Percentiles rank a stretch among this genome's conserved stretches.
Evolutionary conservation across 2,113 vertebrate genomes (phyloP).

Genomic region (Bathybates hornii): DNA sequence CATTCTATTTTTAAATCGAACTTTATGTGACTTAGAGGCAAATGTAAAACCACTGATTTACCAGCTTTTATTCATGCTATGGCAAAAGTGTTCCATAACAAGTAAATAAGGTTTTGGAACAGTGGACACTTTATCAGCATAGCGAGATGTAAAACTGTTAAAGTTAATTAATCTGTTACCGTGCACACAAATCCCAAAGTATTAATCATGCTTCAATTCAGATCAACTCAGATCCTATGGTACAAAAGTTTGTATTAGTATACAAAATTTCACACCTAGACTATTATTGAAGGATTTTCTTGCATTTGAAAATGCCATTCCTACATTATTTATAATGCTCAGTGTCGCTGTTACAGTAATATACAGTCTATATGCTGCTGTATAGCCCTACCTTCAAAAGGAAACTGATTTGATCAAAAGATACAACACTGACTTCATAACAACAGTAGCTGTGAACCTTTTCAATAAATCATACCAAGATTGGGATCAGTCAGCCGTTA

Average conservation of each 20-base stretch:
- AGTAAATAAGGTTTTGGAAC: neutral
- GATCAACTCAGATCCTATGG: neutral
- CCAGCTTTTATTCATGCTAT: neutral
- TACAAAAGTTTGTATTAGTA: neutral
- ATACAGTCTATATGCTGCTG: neutral
- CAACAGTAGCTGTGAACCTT: neutral
- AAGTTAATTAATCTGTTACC: neutral
- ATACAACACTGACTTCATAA: neutral
- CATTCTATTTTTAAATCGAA: neutral
- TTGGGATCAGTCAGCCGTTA: neutral
- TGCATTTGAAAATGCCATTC: neutral
- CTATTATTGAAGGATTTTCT: neutral
- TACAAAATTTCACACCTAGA: neutral
- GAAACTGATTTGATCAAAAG: neutral
- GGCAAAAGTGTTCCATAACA: neutral
- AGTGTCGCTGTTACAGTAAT: conserved; percentile 19
- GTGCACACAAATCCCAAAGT: neutral
- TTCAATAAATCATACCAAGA: conserved; percentile 34
- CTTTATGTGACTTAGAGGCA: neutral
- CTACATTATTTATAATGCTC: conserved; percentile 37
- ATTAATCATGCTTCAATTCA: neutral
- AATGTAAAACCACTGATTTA: neutral
- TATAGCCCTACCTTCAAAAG: neutral
- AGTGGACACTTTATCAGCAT: neutral
- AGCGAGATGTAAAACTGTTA: neutral